phyloP scores from a whole-genome alignment of 2,797 vertebrate genomes.

The Tragelaphus eurycerus region DNA sequence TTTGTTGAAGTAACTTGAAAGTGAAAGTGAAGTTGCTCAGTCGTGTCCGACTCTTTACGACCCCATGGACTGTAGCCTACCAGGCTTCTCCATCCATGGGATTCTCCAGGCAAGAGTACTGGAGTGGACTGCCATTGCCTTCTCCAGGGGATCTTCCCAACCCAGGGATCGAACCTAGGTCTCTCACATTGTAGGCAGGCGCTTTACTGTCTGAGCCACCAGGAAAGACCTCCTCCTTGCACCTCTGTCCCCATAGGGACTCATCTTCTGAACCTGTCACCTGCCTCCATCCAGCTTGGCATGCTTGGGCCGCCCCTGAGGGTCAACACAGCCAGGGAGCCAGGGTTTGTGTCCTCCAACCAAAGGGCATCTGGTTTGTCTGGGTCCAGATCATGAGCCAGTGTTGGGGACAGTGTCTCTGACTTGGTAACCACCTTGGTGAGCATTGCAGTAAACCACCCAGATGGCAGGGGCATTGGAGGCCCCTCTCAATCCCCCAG shows the following conservation, averaged over 20 bases:
- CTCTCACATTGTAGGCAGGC: neutral
- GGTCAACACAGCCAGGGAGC: neutral
- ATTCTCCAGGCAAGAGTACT: neutral
- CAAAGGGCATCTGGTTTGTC: neutral
- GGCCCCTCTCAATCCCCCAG: accelerated
- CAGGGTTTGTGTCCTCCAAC: neutral
- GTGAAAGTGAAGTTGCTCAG: neutral
- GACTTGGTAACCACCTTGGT: neutral
- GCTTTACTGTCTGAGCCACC: neutral
- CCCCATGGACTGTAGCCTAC: neutral
- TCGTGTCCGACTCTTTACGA: accelerated
- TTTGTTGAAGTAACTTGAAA: neutral
- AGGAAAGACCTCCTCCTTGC: neutral
- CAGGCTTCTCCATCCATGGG: neutral
- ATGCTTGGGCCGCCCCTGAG: neutral
- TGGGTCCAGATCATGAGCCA: neutral
- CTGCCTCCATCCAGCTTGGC: accelerated
- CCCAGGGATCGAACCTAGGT: accelerated
- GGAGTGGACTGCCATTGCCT: neutral
- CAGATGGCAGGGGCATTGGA: accelerated
- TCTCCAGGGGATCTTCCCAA: neutral
- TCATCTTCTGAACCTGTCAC: no score
- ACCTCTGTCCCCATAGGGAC: neutral
- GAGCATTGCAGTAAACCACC: neutral
- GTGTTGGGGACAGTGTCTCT: neutral